Evolutionary conservation across 2,113 vertebrate species (phyloP).

Genomic region (Corythoichthys haematopterus): DNA sequence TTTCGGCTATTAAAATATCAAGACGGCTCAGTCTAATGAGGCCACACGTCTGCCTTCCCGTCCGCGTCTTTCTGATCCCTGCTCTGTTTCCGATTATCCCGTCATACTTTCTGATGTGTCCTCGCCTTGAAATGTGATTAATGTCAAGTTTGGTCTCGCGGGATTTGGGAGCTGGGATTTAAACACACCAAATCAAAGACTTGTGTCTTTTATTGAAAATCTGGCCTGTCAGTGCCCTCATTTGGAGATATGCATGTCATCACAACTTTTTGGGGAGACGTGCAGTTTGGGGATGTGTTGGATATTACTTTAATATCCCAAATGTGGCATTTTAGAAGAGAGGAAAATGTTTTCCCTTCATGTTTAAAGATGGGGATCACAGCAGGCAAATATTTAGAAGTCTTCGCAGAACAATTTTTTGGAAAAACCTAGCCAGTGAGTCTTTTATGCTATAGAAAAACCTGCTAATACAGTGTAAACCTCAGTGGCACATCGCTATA

Average conservation of each 20-base stretch:
- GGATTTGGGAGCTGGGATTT: slow-evolving; percentile 29
- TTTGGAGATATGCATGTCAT: too few species aligned
- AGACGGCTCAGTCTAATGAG: slow-evolving; percentile 23
- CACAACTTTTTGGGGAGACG: too few species aligned
- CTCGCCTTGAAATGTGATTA: slow-evolving; percentile 47
- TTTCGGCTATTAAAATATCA: slow-evolving; percentile 1
- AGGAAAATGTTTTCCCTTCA: neutral
- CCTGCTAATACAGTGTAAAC: slow-evolving; percentile 5
- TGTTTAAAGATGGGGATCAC: neutral
- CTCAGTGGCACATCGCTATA: slow-evolving; percentile 14
- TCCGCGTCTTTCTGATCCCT: slow-evolving; percentile 17
- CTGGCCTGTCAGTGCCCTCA: slow-evolving; percentile 9
- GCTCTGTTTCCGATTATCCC: slow-evolving; percentile 31
- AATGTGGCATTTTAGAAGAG: neutral
- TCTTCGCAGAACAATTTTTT: too few species aligned
- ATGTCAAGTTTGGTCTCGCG: slow-evolving; percentile 44
- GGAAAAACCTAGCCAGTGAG: too few species aligned
- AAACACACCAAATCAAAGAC: slow-evolving; percentile 15
- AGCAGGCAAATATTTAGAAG: too few species aligned
- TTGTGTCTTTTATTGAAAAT: slow-evolving; percentile 9
- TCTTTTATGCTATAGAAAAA: too few species aligned
- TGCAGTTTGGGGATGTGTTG: neutral
- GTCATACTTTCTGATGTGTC: slow-evolving; percentile 34
- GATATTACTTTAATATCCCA: slow-evolving; percentile 3
- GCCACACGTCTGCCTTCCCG: slow-evolving; percentile 10